Base-by-base conservation (phyloP, 2,888 invertebrate species). In the Mythimna lalbum region DNA sequence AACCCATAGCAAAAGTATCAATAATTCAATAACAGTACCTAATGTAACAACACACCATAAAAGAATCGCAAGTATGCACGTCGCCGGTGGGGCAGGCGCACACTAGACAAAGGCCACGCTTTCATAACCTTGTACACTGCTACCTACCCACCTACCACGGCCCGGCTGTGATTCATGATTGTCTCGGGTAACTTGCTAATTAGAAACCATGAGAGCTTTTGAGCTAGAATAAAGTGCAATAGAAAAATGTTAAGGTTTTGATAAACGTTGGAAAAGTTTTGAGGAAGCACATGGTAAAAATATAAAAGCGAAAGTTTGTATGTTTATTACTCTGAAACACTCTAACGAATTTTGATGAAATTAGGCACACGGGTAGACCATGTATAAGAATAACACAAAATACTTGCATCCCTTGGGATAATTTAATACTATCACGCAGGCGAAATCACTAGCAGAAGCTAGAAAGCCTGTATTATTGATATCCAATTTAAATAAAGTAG, bases 81-180 rank as follows among this genome's bases (percentile, higher is more conserved):
- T 36, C 69, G 59, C 43, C 71, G 59, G 59, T 66, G 86, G 81
- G 77, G 84, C 84, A 83, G 85, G 80, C 79, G 85, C 84, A 83
- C 83, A 86, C 83, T 78, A 87, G 85, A 89, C 90, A 91, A 90
- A 91, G 91, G 90, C 90, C 87, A 86, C 81, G 88, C 90, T 91
- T 91, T 91, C 90, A 79, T 88, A 91, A 88, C 91, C 91, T 91
- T 91, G 91, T 81, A 69, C 77, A 81, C 81, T 80, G 73, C 80
- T 73, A 79, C 78, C 86, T 87, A 85, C 85, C 86, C 87, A 84
- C 87, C 86, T 70, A 76, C 84, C 87, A 85, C 87, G 76, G 75
- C 61, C 73, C 76, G 71, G 59, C 81, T 84, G 85, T 90, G 89
- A 90, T 75, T 90, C 89, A 90, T 82, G 71, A 76, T 77, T 73